Evolutionary conservation across 2,797 vertebrate genomes (phyloP).

Genomic region (Hyperoplus lanceolatus): DNA sequence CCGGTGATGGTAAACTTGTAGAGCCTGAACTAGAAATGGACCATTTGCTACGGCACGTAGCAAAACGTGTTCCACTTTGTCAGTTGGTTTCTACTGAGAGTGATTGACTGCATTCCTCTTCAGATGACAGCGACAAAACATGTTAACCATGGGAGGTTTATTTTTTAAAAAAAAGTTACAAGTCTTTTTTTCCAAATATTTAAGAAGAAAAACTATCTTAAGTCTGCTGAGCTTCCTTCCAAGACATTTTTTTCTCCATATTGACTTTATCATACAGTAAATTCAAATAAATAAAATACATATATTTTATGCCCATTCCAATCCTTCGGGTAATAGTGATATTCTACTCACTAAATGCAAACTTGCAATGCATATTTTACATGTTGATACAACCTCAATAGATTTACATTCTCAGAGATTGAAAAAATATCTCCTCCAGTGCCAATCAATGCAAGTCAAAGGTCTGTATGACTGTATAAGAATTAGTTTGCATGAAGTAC

Average conservation of each 20-base stretch:
- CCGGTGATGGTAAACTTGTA: conserved; percentile 14
- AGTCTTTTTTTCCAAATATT: conserved; percentile 15
- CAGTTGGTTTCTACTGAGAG: conserved; percentile 46
- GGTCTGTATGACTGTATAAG: conserved; percentile 8
- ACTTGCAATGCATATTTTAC: conserved; percentile 25
- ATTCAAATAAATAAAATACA: conserved; percentile 63
- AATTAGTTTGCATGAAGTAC: conserved; percentile 17
- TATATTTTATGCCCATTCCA: conserved; percentile 27
- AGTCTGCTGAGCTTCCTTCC: conserved; percentile 36
- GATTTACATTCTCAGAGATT: conserved; percentile 30
- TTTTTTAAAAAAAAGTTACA: conserved; percentile 14
- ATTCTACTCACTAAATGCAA: conserved; percentile 21
- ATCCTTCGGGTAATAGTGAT: conserved; percentile 47
- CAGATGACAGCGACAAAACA: conserved; percentile 32
- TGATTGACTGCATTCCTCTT: background rate
- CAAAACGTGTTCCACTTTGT: conserved; percentile 52
- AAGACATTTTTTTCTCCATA: conserved; percentile 12
- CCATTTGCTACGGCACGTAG: conserved; percentile 50
- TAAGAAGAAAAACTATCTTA: conserved; percentile 11
- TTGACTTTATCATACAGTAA: conserved; percentile 41
- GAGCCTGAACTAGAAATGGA: conserved; percentile 14
- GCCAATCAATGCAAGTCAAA: conserved; percentile 4
- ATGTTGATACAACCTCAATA: conserved; percentile 6
- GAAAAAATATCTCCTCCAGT: conserved; percentile 18
- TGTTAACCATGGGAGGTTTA: conserved; percentile 54